phyloP scores from a whole-genome alignment of 2,797 vertebrate species.

The Denticeps clupeoides region DNA sequence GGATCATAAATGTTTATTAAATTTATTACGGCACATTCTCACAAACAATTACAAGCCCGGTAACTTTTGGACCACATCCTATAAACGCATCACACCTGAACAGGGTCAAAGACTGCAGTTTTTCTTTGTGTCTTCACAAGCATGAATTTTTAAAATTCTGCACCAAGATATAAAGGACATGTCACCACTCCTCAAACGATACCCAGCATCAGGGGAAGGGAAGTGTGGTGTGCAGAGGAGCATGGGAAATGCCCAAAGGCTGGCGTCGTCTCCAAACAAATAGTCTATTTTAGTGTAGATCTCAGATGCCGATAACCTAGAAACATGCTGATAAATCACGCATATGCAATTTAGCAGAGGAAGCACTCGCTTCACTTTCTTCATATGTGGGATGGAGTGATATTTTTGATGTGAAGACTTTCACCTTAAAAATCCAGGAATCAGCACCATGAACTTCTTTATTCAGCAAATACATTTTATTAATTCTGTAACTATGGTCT shows the following conservation, averaged over 20 bases:
- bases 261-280: conserved; percentile 15
- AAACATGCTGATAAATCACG: conserved; percentile 1
- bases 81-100: not conserved
- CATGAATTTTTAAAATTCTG: not conserved
- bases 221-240: conserved; percentile 19
- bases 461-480: no score
- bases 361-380: not conserved
- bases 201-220: no score
- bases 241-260: conserved; percentile 17
- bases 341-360: not conserved
- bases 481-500: no score
- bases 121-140: no score
- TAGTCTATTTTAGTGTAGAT: conserved; percentile 4
- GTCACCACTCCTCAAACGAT: no score
- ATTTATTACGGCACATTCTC: no score
- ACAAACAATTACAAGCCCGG: conserved; percentile 1
- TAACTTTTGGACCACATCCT: not conserved
- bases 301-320: not conserved
- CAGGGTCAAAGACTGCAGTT: not conserved
- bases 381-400: not conserved
- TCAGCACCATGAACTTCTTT: not conserved
- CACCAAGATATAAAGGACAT: no score
- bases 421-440: not conserved
- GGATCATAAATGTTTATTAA: no score
- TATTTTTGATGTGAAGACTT: not conserved